phyloP scores from a whole-genome alignment of 1,140 invertebrate genomes.

The Pseudomyrmex sp. region DNA sequence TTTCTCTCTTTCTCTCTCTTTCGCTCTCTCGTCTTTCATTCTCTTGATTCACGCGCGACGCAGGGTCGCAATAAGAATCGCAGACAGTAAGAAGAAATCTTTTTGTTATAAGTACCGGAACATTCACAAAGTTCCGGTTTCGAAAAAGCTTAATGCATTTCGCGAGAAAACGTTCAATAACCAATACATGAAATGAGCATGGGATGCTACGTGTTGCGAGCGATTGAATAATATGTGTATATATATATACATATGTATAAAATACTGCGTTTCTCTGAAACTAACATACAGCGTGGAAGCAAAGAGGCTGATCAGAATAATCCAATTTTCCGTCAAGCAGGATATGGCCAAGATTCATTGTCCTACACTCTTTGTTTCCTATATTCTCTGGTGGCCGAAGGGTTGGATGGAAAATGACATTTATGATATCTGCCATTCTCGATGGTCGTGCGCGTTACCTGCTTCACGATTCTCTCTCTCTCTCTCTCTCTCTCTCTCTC shows the following conservation, averaged over 20 bases:
- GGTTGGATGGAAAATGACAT: slow-evolving; percentile 71
- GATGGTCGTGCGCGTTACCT: slow-evolving; percentile 75
- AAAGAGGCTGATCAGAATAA: slow-evolving; percentile 51
- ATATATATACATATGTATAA: neutral
- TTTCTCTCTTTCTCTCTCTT: neutral
- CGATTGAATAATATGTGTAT: slow-evolving; percentile 33
- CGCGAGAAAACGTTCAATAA: slow-evolving; percentile 31
- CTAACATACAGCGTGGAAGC: slow-evolving; percentile 40
- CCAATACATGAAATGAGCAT: slow-evolving; percentile 36
- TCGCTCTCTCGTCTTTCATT: slow-evolving; percentile 25
- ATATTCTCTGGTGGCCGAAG: slow-evolving; percentile 65
- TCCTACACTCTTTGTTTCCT: slow-evolving; percentile 62
- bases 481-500: slow-evolving; percentile 55
- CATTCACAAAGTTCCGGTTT: slow-evolving; percentile 18
- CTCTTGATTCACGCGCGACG: slow-evolving; percentile 52
- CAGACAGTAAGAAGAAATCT: slow-evolving; percentile 54
- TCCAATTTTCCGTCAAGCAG: slow-evolving; percentile 61
- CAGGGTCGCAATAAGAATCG: slow-evolving; percentile 58
- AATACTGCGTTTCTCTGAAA: slow-evolving; percentile 29
- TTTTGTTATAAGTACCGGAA: slow-evolving; percentile 18
- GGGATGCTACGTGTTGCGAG: slow-evolving; percentile 46
- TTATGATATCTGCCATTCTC: slow-evolving; percentile 61
- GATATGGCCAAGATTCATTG: slow-evolving; percentile 58
- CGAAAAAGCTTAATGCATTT: slow-evolving; percentile 10
- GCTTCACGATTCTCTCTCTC: slow-evolving; percentile 78